Evolutionary conservation across 2,797 vertebrate species (phyloP).

Genomic region (Coluber constrictor): DNA sequence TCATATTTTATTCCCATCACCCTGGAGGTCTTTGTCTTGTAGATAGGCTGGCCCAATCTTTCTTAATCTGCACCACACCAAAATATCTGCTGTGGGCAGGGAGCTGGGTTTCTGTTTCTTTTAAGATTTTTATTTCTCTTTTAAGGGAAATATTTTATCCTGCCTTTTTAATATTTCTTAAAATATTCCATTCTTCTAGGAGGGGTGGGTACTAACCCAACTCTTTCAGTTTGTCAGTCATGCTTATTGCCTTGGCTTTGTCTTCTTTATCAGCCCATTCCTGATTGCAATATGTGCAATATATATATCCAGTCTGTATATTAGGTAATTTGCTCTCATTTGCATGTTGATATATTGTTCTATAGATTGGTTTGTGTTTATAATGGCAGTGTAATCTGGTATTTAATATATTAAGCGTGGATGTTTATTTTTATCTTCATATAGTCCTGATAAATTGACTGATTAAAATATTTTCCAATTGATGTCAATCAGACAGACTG

Average conservation of each 20-base stretch:
- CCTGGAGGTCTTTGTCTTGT: too few species aligned
- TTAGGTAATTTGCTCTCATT: not conserved
- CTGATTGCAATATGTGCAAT: not conserved
- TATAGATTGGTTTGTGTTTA: not conserved
- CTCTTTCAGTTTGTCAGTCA: not conserved
- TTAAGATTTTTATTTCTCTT: too few species aligned
- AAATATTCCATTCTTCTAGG: too few species aligned
- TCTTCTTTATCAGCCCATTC: not conserved
- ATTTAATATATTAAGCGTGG: not conserved
- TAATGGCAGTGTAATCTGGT: not conserved
- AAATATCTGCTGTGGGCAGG: too few species aligned
- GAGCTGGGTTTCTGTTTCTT: too few species aligned
- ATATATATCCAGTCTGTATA: not conserved
- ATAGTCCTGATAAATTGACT: not conserved
- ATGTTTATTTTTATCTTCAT: not conserved
- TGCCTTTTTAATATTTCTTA: too few species aligned
- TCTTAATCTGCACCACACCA: too few species aligned
- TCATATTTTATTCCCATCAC: too few species aligned
- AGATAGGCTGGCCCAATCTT: too few species aligned
- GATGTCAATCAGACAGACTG: not conserved
- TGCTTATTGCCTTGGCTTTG: not conserved
- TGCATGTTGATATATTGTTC: not conserved
- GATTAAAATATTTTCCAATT: not conserved
- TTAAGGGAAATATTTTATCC: too few species aligned
- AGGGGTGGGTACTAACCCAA: not conserved